These are phyloP conservation scores for Papilio machaon DNA, from an alignment of 1,140 invertebrate species.

Conservation along the genomic window DNA sequence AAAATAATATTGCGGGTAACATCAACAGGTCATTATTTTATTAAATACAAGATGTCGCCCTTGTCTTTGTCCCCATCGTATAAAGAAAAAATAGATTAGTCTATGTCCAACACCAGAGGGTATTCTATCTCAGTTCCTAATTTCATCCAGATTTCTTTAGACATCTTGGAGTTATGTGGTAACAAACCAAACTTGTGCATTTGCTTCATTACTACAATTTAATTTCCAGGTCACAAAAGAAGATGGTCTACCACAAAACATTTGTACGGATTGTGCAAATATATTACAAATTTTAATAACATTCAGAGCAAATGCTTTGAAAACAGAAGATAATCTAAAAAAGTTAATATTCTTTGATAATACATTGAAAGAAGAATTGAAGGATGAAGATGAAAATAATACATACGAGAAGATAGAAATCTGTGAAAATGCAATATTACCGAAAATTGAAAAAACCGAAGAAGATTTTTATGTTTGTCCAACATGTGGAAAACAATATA, in stretches of 20 bases:
- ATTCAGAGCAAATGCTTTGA: constrained; percentile 67
- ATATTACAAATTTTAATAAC: constrained; percentile 60
- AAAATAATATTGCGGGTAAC: too few species aligned
- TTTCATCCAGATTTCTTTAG: too few species aligned
- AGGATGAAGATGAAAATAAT: constrained; percentile 44
- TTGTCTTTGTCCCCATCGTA: too few species aligned
- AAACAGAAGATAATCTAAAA: constrained; percentile 63
- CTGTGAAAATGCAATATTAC: constrained; percentile 42
- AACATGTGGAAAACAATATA: constrained; percentile 54
- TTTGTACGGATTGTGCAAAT: constrained; percentile 72
- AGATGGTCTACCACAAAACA: constrained; percentile 74
- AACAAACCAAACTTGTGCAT: too few species aligned
- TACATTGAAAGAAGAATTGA: constrained; percentile 56
- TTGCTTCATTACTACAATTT: not conserved
- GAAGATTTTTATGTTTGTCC: constrained; percentile 44
- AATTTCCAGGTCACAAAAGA: constrained; percentile 64
- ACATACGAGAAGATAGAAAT: constrained; percentile 48
- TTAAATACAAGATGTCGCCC: too few species aligned
- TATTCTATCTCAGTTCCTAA: too few species aligned
- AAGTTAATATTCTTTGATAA: constrained; percentile 49
- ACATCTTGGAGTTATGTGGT: too few species aligned
- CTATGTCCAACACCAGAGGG: too few species aligned
- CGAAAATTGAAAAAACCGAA: constrained; percentile 45
- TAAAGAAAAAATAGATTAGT: too few species aligned
- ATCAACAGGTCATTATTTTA: too few species aligned